Base-by-base conservation (phyloP, 2,113 vertebrate genomes). In the Leptosomus discolor region DNA sequence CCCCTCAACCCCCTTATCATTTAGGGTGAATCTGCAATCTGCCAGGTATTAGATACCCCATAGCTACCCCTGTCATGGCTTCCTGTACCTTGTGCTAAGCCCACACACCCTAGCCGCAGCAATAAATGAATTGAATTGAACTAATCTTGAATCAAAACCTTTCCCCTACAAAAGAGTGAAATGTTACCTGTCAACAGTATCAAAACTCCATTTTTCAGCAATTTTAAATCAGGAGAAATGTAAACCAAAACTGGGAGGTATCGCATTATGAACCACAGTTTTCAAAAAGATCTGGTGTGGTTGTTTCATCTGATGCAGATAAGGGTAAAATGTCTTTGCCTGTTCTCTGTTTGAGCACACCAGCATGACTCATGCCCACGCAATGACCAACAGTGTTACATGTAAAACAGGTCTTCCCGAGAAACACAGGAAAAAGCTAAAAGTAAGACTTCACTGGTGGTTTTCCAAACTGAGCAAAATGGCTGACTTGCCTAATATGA, bases 21-120 rank as follows among this genome's bases (percentile, higher is more conserved):
- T 27, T 54, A 63, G n/a, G 5, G 7, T 56, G 9, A n/a, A n/a
- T n/a, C 10, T 69, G 26, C 19, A 54, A 88, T 11, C 30, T 45
- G 2, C 21, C 64, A 73, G 22, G 4, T 30, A 21, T 23, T 50
- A 45, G 17, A 29, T 61, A 32, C 18, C 3, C 13, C 20, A 20
- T 8, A 77, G 29, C 22, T 68, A 46, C 12, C 4, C 10, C 17
- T 34, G 12, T 12, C 1, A 0, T 2, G 1, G 2, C 65, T 73
- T 65, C 24, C 22, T 71, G 14, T 36, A 46, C 37, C 43, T 36
- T 85, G 16, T 2, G 4, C 6, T 41, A 82, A 67, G 13, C 3
- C n/a, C 36, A 87, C 11, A 15, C 3, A 3, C 7, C 20, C 46
- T 16, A 54, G 4, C 23, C 6, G 17, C 32, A 81, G 21, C 16